Percentiles rank a stretch among this genome's conserved stretches.
These are phyloP conservation scores for Margarornis squamiger DNA, from an alignment of 2,797 vertebrate genomes.

Conservation along the genomic window DNA sequence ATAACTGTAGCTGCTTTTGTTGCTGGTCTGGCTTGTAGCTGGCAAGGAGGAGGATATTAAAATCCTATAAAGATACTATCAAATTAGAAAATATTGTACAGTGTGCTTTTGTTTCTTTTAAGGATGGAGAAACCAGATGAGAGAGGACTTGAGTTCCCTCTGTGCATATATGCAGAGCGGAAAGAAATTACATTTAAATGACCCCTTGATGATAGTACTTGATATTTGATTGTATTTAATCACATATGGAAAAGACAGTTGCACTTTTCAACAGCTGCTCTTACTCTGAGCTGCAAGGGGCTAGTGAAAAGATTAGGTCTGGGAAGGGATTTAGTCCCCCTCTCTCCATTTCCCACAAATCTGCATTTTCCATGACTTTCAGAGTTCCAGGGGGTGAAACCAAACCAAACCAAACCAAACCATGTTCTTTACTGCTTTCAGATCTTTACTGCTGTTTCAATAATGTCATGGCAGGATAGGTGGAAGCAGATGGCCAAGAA, in stretches of 20 bases:
- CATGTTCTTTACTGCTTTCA: neutral
- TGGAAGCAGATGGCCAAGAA: conserved; percentile 5
- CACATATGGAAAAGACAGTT: conserved; percentile 38
- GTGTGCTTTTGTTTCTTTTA: conserved; percentile 52
- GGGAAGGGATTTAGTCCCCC: neutral
- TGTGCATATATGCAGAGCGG: conserved; percentile 28
- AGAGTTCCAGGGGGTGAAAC: neutral
- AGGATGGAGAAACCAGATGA: conserved; percentile 54
- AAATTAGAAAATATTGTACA: conserved; percentile 48
- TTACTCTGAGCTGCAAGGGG: conserved; percentile 18
- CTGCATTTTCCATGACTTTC: conserved; percentile 25
- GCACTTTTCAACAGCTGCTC: conserved; percentile 51
- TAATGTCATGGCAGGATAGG: neutral
- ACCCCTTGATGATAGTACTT: conserved; percentile 47
- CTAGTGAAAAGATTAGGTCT: neutral
- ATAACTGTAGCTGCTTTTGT: conserved; percentile 42
- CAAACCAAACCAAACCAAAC: neutral
- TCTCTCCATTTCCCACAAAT: neutral
- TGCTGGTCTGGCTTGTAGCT: conserved; percentile 22
- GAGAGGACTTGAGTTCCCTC: conserved; percentile 14
- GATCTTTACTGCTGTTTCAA: neutral
- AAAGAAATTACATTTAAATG: conserved; percentile 57
- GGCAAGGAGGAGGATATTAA: conserved; percentile 50
- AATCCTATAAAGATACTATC: conserved; percentile 48
- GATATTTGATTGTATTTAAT: conserved; percentile 34